Evolutionary conservation across 1,140 invertebrate genomes (phyloP), one percentile per base, ranked within the genome.

Genomic region (Uloborus diversus): DNA sequence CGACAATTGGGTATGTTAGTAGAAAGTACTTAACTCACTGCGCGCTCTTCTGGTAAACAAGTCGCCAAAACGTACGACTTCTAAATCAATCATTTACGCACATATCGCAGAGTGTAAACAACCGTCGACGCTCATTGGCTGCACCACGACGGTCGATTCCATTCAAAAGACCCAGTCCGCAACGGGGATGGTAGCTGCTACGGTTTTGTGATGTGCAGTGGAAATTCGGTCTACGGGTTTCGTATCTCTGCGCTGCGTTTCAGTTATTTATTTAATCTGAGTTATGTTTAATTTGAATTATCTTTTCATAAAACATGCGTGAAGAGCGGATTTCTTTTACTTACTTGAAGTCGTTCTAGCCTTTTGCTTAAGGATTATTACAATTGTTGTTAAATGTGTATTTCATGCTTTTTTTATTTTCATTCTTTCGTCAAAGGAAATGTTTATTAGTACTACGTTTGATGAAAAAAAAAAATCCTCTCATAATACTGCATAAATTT

Each of bases 11-110:
- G 37, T 47, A 73, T 61, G 69, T 73, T 61, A 73, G 14, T 27
- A 20, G 25, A 73, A 61, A 66, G 61, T 64, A 56, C 47, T 78
- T 75, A 53, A 56, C 73, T 64, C 20, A 61, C 71, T 49, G 37
- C 59, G 57, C 71, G 59, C 51, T 73, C 25, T 62, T 66, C 49
- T 78, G 47, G 73, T 78, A 56, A 78, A 78, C 73, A 78, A 78
- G 61, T 78, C 73, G 61, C 73, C 73, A 42, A 64, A 78, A 79
- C 65, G 76, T 69, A 69, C 56, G 66, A 70, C 62, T 78, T 66
- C 66, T 65, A 79, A 79, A 79, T 79, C 76, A 79, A 79, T 79
- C 76, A 69, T 69, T 79, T 79, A 79, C 76, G 76, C 76, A 79
- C 65, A 79, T 69, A 79, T 69, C 76, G 73, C 75, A 42, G 76